Evolutionary conservation across 30 jellyfish, hydroid and myxozoan genomes (phyloP).

Genomic region (Kudoa iwatai): DNA sequence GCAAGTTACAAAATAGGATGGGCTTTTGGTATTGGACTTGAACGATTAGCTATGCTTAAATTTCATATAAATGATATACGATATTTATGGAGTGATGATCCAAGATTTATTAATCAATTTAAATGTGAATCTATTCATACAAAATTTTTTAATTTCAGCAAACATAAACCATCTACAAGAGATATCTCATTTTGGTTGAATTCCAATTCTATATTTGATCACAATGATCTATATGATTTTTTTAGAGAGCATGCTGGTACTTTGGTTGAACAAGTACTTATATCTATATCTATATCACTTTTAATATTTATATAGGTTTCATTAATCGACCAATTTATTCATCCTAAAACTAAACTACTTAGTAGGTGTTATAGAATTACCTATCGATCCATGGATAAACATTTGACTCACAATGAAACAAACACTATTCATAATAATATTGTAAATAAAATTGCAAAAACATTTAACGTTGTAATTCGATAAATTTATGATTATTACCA

Average conservation of each 20-base stretch:
- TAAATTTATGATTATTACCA: too few species aligned
- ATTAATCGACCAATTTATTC: constrained; percentile 25
- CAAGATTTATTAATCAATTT: constrained; percentile 39
- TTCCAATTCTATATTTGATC: constrained; percentile 4
- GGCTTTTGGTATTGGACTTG: constrained; percentile 97
- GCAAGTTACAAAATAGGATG: constrained; percentile 59
- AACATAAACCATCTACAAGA: constrained; percentile 59
- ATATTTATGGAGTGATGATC: constrained; percentile 83
- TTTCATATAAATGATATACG: constrained; percentile 74
- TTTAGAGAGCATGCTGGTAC: constrained; percentile 53
- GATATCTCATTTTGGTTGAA: constrained; percentile 68
- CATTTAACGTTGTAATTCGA: too few species aligned
- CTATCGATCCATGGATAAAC: constrained; percentile 70
- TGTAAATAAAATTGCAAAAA: too few species aligned
- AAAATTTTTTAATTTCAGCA: constrained; percentile 51
- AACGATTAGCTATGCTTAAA: constrained; percentile 56
- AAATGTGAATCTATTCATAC: constrained; percentile 4
- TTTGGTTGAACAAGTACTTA: constrained; percentile 47
- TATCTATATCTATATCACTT: too few species aligned
- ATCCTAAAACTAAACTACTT: constrained; percentile 15
- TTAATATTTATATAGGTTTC: constrained; percentile 1
- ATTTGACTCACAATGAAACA: constrained; percentile 48
- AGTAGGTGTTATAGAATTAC: constrained; percentile 62
- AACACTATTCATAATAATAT: constrained; percentile 24
- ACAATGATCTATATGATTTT: constrained; percentile 40